These are phyloP conservation scores for Mirza zaza DNA, from an alignment of 2,113 vertebrate genomes.

Conservation along the genomic window DNA sequence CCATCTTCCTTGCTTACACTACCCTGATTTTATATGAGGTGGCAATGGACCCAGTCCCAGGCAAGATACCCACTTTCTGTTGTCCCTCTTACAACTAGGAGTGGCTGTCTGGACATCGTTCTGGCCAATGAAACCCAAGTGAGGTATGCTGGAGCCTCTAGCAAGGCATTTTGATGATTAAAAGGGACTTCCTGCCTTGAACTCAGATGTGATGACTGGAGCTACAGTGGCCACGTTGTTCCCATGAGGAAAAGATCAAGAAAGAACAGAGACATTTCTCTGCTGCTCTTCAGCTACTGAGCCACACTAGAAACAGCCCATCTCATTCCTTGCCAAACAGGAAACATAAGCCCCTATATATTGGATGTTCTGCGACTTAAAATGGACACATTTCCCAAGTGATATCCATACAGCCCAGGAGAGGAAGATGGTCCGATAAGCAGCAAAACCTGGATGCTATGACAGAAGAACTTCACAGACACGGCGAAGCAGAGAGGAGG, in stretches of 20 bases:
- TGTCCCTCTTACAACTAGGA: background rate
- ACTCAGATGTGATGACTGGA: background rate
- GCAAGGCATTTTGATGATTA: background rate
- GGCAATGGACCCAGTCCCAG: background rate
- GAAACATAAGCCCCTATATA: background rate
- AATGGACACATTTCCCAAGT: conserved; percentile 16
- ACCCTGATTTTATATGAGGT: background rate
- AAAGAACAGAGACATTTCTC: background rate
- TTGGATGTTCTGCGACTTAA: background rate
- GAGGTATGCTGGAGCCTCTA: background rate
- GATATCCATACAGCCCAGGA: background rate
- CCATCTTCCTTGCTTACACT: background rate
- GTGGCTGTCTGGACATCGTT: background rate
- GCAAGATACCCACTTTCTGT: background rate
- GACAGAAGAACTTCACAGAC: background rate
- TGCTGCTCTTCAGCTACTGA: background rate
- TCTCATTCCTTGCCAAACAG: background rate
- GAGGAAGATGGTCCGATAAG: background rate
- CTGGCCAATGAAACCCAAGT: background rate
- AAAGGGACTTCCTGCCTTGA: background rate
- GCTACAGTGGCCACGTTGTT: background rate
- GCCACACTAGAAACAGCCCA: background rate
- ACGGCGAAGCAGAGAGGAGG: background rate
- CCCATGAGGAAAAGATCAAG: background rate
- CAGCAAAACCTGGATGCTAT: background rate